These are phyloP conservation scores for Cephus sareptanus DNA, from an alignment of 2,888 invertebrate genomes.

Conservation along the genomic window DNA sequence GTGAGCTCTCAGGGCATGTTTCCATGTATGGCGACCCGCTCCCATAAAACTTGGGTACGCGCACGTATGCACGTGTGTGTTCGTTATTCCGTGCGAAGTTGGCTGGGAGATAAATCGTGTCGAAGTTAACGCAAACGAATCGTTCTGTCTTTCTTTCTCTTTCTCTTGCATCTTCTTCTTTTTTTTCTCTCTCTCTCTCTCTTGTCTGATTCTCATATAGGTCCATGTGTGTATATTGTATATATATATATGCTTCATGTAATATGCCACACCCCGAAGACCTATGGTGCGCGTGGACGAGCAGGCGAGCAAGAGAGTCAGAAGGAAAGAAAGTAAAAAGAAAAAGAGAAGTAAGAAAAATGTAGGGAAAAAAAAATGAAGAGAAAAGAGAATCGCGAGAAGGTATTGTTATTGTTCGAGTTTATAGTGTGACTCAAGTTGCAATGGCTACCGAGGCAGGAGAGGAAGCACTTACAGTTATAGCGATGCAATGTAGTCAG, in stretches of 20 bases:
- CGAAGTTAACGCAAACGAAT: conserved; percentile 25
- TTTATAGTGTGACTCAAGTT: neutral
- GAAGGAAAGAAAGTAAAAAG: neutral
- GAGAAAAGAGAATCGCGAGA: neutral
- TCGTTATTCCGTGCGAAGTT: conserved; percentile 27
- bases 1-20: conserved; percentile 34
- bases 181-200: neutral
- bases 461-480: neutral
- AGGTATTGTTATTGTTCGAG: neutral
- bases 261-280: conserved; percentile 1
- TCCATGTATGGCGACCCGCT: conserved; percentile 54
- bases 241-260: neutral
- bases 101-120: conserved; percentile 37
- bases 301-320: neutral
- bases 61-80: neutral
- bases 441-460: neutral
- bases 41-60: conserved; percentile 47
- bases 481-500: neutral
- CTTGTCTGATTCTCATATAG: neutral
- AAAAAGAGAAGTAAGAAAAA: too few species aligned
- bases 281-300: neutral
- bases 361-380: neutral
- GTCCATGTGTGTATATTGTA: neutral
- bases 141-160: conserved; percentile 2
- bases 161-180: neutral